A percentile compares a stretch with the other conserved stretches of the same genome.
Conservation (phyloP, 2,797 vertebrate genomes). For the Sebastes iracundus region DNA sequence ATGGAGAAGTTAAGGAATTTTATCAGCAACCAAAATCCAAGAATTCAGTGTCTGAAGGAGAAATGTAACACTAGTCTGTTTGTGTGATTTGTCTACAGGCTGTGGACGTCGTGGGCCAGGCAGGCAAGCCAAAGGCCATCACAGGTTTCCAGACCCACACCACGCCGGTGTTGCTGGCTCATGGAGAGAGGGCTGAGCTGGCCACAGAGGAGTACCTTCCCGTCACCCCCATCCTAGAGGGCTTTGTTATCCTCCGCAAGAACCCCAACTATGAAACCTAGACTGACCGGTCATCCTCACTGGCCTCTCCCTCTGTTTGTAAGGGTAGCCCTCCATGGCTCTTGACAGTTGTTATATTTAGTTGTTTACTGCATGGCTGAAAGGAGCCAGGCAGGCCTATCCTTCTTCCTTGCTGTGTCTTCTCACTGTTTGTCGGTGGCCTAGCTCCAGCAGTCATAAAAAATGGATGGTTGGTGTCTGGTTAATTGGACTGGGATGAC, state of each 20-base stretch:
- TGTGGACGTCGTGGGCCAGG: constrained; percentile 97
- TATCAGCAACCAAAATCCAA: neutral
- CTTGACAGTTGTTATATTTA: constrained; percentile 59
- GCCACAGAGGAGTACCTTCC: constrained; percentile 96
- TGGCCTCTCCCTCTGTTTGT: constrained; percentile 19
- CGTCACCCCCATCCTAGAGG: constrained; percentile 95
- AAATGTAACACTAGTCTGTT: neutral
- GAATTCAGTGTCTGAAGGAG: neutral
- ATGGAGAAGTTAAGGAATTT: neutral
- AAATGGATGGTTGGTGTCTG: constrained; percentile 46
- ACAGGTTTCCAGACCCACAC: constrained; percentile 99
- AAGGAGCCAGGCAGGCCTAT: constrained; percentile 44
- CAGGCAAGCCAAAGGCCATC: constrained; percentile 98
- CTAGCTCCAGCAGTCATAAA: constrained; percentile 43
- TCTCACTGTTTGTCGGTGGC: constrained; percentile 22
- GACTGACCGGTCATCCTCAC: constrained; percentile 15
- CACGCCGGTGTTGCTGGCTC: constrained; percentile 94
- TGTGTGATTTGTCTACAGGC: constrained; percentile 80
- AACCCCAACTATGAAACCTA: constrained; percentile 97
- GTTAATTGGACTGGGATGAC: constrained; percentile 46
- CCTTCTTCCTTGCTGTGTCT: constrained; percentile 31
- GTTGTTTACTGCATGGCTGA: constrained; percentile 63
- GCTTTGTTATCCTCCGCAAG: constrained; percentile 97
- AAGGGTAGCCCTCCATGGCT: constrained; percentile 50
- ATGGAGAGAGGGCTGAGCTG: constrained; percentile 94